Conservation (phyloP, 2,888 invertebrate genomes). For the Andrena flavipes region DNA sequence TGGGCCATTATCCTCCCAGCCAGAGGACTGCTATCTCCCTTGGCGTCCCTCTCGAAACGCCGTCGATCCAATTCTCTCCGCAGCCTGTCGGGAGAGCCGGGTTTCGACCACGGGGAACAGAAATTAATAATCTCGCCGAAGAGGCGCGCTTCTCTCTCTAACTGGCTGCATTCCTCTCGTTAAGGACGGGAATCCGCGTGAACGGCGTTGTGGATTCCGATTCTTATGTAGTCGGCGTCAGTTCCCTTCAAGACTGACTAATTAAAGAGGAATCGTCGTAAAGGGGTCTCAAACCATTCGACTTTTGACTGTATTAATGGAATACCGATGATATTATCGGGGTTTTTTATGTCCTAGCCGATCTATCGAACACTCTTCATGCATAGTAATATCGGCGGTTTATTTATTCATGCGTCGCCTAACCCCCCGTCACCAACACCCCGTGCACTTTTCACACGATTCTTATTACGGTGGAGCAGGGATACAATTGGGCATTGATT, state of each 20-base stretch:
- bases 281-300: conserved; percentile 64
- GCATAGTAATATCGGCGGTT: conserved; percentile 47
- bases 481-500: neutral
- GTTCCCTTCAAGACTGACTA: conserved; percentile 69
- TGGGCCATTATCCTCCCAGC: conserved; percentile 51
- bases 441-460: conserved; percentile 8
- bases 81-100: conserved; percentile 66
- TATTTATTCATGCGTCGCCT: conserved; percentile 20
- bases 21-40: conserved; percentile 59
- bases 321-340: conserved; percentile 59
- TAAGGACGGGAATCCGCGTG: conserved; percentile 71
- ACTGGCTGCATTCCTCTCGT: conserved; percentile 71
- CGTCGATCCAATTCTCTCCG: conserved; percentile 73
- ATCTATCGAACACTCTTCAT: conserved; percentile 50
- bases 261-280: conserved; percentile 70
- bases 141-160: conserved; percentile 68
- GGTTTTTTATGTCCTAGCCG: conserved; percentile 36
- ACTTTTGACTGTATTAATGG: conserved; percentile 54
- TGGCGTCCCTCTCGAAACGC: conserved; percentile 58
- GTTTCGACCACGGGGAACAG: conserved; percentile 68
- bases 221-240: conserved; percentile 68
- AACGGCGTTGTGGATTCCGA: conserved; percentile 70
- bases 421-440: neutral
- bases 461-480: too few relatives aligned
- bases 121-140: conserved; percentile 70